Percentiles rank a stretch among this genome's conserved stretches.
Evolutionary conservation across 2,113 vertebrate genomes (phyloP).

Genomic region (Crocuta crocuta): DNA sequence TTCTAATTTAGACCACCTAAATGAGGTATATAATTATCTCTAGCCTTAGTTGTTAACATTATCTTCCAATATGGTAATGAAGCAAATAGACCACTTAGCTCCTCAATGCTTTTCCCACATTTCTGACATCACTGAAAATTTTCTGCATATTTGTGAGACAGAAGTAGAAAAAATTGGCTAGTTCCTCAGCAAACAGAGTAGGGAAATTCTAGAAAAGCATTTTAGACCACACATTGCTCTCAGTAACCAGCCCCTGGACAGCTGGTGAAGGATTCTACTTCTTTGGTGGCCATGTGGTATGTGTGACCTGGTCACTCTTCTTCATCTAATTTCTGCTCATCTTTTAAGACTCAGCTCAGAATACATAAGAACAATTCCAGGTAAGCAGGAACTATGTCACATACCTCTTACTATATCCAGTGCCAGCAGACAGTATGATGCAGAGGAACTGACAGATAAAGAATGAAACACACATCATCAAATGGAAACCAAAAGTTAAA

Average conservation of each 20-base stretch:
- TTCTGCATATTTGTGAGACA: not conserved
- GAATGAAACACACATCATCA: conserved; percentile 19
- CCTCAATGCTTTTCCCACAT: not conserved
- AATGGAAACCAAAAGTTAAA: conserved; percentile 6
- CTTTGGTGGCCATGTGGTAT: too few relatives aligned
- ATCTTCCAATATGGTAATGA: not conserved
- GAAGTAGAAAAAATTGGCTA: not conserved
- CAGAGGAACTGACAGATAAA: conserved; percentile 15
- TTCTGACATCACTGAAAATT: not conserved
- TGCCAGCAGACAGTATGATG: not conserved
- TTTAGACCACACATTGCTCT: not conserved
- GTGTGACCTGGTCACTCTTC: not conserved
- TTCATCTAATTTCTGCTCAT: not conserved
- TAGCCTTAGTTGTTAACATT: not conserved
- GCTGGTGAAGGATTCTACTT: not conserved
- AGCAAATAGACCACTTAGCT: conserved; percentile 13
- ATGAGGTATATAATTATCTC: not conserved
- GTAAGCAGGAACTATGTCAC: not conserved
- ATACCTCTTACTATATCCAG: not conserved
- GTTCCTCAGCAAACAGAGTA: not conserved
- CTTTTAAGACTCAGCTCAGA: not conserved
- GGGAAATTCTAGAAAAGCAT: not conserved
- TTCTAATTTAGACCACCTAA: conserved; percentile 7
- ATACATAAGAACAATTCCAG: not conserved
- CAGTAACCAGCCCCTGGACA: not conserved